Base-by-base conservation (phyloP, 1,140 invertebrate genomes). In the Scaptomyza montana region DNA sequence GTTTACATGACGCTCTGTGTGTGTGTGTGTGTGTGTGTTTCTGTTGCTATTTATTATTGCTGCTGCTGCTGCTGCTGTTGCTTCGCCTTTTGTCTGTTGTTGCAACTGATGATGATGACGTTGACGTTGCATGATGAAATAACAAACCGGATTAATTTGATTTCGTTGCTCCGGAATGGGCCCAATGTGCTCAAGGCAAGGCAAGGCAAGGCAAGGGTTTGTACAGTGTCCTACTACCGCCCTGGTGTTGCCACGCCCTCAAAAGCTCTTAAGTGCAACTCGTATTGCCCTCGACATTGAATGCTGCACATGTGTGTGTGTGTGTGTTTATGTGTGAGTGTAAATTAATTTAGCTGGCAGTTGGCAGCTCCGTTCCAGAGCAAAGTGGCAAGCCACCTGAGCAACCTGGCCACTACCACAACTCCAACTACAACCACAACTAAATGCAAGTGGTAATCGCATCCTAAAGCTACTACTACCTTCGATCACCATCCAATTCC, bases 81-180 rank as follows among this genome's bases (percentile, higher is more conserved):
- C 70, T 47, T 66, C 53, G 69, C 36, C 81, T 81, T 86, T 86
- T 86, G 81, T 86, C 81, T 86, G 81, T 86, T 86, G 84, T 87
- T 87, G 82, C 78, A 87, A 81, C 78, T 87, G 82, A 87, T 89
- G 82, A 87, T 77, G 82, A 86, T 89, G 82, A 87, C 79, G 79
- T 82, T 89, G 82, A 87, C 84, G 82, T 89, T 89, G 76, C 84
- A 89, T 87, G 84, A 87, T 87, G 84, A 87, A 87, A 87, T 87
- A 87, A 87, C 84, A 87, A 87, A 87, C 84, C 84, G 84, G 84
- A 87, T 87, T 87, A 89, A 87, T 87, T 87, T 87, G 84, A 89
- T 87, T 87, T 87, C 67, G 77, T 61, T 78, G 68, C 50, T 59
- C 65, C 63, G 33, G 47, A 46, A 36, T 49, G 36, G 61, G 60